Conservation (phyloP, 2,113 vertebrate genomes). For the Microcebus lehilahytsara region DNA sequence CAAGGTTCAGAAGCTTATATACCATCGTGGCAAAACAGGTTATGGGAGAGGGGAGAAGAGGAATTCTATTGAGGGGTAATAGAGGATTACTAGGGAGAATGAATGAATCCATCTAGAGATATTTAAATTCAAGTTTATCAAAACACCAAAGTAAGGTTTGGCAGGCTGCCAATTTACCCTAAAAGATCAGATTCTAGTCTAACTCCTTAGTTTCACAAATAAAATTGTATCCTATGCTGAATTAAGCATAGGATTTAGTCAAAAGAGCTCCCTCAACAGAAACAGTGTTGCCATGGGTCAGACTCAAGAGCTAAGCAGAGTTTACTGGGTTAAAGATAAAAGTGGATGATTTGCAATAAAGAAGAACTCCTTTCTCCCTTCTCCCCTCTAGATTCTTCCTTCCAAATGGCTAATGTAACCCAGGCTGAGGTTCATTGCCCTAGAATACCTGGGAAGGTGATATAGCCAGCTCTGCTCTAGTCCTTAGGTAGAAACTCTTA, state of each 20-base stretch:
- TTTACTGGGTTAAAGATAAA: neutral
- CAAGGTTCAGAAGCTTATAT: too few species aligned
- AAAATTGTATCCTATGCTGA: neutral
- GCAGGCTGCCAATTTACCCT: neutral
- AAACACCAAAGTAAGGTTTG: neutral
- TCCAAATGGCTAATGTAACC: neutral
- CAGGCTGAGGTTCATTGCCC: neutral
- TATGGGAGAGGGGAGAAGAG: too few species aligned
- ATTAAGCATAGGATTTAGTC: neutral
- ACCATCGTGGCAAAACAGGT: too few species aligned
- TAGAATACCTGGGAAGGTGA: neutral
- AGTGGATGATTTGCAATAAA: neutral
- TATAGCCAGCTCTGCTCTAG: neutral
- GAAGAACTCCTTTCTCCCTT: neutral
- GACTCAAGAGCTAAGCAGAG: neutral
- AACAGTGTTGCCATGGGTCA: neutral
- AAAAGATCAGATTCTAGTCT: conserved; percentile 1
- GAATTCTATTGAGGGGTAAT: too few species aligned
- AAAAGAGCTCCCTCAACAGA: conserved; percentile 31
- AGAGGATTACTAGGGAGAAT: too few species aligned
- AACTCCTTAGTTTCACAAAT: conserved; percentile 12
- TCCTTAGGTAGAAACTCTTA: neutral
- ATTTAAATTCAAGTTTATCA: neutral
- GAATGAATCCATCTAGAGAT: too few species aligned
- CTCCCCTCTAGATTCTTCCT: neutral